Conservation (phyloP, 2,888 invertebrate species). For the Tinea trinotella region DNA sequence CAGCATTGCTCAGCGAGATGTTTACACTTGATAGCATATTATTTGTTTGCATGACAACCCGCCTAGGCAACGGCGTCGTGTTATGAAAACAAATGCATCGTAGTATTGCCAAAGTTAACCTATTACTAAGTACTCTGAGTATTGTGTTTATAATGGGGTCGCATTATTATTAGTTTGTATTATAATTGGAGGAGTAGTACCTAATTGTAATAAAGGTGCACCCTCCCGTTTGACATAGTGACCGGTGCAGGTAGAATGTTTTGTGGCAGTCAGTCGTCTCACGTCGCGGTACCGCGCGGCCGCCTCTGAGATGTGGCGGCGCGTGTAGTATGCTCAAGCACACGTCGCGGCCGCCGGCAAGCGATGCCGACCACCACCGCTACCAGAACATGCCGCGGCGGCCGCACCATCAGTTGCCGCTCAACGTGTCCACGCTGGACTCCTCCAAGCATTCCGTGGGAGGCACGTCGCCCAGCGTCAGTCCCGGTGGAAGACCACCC, state of each 20-base stretch:
- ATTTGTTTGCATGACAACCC: not conserved
- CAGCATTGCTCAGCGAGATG: no score
- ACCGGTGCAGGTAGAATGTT: constrained; percentile 13
- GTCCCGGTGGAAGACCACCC: constrained; percentile 64
- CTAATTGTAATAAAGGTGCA: no score
- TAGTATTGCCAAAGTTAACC: no score
- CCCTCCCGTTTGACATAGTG: not conserved
- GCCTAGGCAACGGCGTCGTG: not conserved
- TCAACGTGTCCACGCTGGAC: constrained; percentile 78
- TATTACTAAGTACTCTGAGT: no score
- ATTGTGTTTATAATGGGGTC: no score
- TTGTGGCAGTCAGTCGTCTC: constrained; percentile 8
- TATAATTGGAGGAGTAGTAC: no score
- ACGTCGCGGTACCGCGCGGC: not conserved
- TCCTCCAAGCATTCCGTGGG: constrained; percentile 76
- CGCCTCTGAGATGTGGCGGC: constrained; percentile 46
- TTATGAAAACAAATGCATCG: not conserved
- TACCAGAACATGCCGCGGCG: constrained; percentile 72
- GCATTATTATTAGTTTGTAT: no score
- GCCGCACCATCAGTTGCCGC: constrained; percentile 74
- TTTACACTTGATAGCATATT: not conserved
- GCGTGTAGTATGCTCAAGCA: constrained; percentile 79
- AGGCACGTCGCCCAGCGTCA: constrained; percentile 69
- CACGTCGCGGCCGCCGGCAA: constrained; percentile 73
- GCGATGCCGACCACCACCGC: constrained; percentile 60